phyloP scores from a whole-genome alignment of 1,140 invertebrate species.

The Apis florea region DNA sequence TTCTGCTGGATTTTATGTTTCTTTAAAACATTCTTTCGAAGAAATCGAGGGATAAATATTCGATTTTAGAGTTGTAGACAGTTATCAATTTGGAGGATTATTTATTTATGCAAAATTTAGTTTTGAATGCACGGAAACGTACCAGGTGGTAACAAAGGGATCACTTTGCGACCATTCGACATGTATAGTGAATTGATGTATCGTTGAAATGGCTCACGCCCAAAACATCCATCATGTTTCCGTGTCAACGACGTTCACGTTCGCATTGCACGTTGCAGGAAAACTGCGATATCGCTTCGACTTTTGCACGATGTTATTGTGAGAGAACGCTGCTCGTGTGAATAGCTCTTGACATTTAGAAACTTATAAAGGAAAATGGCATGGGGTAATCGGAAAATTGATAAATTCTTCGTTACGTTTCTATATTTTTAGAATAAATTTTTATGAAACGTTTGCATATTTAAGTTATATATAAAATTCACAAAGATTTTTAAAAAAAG shows the following conservation, averaged over 20 bases:
- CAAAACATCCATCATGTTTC: slow-evolving; percentile 46
- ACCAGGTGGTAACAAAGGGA: neutral
- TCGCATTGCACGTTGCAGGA: neutral
- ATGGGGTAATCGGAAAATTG: neutral
- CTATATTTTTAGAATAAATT: neutral
- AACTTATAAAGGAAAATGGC: neutral
- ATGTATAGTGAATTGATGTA: slow-evolving; percentile 26
- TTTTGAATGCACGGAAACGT: neutral
- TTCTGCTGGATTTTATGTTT: too few species aligned
- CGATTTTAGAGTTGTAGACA: neutral
- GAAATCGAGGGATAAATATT: neutral
- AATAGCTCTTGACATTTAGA: neutral
- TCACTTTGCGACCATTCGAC: slow-evolving; percentile 12
- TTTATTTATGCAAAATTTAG: neutral
- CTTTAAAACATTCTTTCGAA: too few species aligned
- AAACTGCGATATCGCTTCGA: slow-evolving; percentile 5
- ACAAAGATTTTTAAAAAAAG: too few species aligned
- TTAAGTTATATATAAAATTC: neutral
- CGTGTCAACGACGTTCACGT: slow-evolving; percentile 33
- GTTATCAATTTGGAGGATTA: neutral
- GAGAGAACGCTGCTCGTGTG: neutral
- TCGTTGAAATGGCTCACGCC: slow-evolving; percentile 30
- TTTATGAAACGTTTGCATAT: neutral
- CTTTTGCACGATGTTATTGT: neutral
- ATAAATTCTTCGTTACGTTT: neutral